phyloP scores from a whole-genome alignment of 2,888 invertebrate species.

The Nephrocerus scutellatus region DNA sequence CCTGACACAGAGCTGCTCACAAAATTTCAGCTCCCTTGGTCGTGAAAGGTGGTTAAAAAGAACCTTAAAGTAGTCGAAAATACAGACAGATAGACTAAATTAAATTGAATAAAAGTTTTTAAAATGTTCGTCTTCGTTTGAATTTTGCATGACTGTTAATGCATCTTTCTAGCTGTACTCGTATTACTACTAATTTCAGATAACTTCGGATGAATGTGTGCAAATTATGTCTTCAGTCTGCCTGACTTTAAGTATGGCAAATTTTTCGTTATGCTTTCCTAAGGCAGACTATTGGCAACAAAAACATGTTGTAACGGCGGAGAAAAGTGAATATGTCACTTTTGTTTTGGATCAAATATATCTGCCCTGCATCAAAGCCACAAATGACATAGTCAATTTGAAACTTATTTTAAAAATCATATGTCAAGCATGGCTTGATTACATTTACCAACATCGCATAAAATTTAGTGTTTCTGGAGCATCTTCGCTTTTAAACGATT shows the following conservation, averaged over 20 bases:
- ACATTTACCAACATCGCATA: constrained; percentile 73
- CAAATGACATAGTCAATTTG: constrained; percentile 63
- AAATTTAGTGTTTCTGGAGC: constrained; percentile 78
- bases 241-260: constrained; percentile 69
- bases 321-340: constrained; percentile 60
- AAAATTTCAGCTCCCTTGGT: no score
- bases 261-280: constrained; percentile 77
- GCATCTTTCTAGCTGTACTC: no score
- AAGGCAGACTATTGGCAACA: constrained; percentile 59
- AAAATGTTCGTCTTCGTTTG: no score
- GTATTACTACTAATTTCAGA: no score
- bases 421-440: constrained; percentile 83
- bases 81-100: no score
- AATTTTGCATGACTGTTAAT: no score
- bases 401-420: constrained; percentile 74
- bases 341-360: constrained; percentile 68
- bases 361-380: constrained; percentile 69
- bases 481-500: constrained; percentile 70
- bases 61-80: no score
- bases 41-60: no score
- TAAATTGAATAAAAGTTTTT: no score
- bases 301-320: constrained; percentile 34
- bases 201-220: constrained; percentile 64
- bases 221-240: constrained; percentile 67
- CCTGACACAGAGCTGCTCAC: no score